Base-by-base conservation (phyloP, 1,140 invertebrate species). In the Pentalonia nigronervosa region DNA sequence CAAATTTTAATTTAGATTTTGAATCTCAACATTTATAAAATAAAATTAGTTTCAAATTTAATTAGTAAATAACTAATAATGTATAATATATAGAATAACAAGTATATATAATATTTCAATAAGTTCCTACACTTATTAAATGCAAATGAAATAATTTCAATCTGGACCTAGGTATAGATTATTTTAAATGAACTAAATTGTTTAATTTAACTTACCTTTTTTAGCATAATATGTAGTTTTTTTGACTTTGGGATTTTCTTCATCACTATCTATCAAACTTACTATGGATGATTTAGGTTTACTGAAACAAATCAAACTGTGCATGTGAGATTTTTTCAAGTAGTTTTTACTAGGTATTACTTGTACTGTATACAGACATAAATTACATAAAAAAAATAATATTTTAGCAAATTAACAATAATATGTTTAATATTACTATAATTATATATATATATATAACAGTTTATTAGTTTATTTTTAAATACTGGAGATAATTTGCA, bases 201-300 rank as follows among this genome's bases (percentile, higher is more conserved):
- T 87, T 87, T 1, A 87, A 47, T 87, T 87, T 89, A 1, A 89
- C 25, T 48, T 36, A 89, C 87, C 87, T n/a, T 34, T 53, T 53
- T 53, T 25, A 89, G 7, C 50, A 53, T 7, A 21, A 23, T 34
- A 89, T 7, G 23, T 56, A 56, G 34, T 41, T 25, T 56, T 56
- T 4, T 36, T 36, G 9, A 11, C 36, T 89, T 56, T 36, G 2
- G 25, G 0, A 92, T 83, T 34, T 83, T 92, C 91, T 50, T 83
- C 91, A 36, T 92, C 91, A 53, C 91, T 92, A 53, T 92, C 76
- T 47, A 92, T 36, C 67, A 92, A 41, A 92, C 47, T 92, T 14
- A 92, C 0, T 36, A 92, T 25, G 6, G 76, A 92, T 45, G 91
- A 83, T 23, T 83, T 92, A 4, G 76, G 67, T 50, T 50, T 92